Base-by-base conservation (phyloP, 1,140 invertebrate species). In the Formica selysi region DNA sequence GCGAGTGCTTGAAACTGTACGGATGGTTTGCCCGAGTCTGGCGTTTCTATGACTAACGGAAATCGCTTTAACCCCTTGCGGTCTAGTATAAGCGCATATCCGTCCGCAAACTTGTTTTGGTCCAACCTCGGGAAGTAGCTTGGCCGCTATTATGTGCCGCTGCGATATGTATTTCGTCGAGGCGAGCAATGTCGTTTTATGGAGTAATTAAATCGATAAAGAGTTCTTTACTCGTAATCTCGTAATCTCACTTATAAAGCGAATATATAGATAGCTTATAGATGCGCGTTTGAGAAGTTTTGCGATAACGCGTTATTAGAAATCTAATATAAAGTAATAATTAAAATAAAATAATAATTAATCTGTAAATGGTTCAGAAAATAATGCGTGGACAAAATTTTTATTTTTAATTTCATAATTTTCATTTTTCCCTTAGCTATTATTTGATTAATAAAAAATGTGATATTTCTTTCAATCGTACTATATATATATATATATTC, bases 1-100 rank as follows among this genome's bases (percentile, higher is more conserved):
- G 76, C 22, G 71, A 87, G 54, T 86, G 74, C 22, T 44, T 36
- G 59, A 54, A 83, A 78, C 84, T 83, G n/a, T 57, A n/a, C 41
- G 76, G 62, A 80, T 41, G 59, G 78, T 62, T 74, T 83, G 70
- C 51, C 62, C 65, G 38, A 79, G 73, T 85, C 74, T 48, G 62
- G 76, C 51, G 54, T 71, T 79, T 81, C 76, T 64, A 51, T 86
- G 67, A 61, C 76, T 70, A 81, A 86, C 76, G 85, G 76, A 81
- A 86, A 86, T 86, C 85, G 67, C 57, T 86, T 86, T 86, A 86
- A 86, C 78, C 68, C 54, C 54, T 74, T 83, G 79, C 68, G 79
- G 79, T 83, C 29, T 29, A 22, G 57, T 83, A 74, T 83, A 83
- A 83, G 79, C 68, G 68, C 38, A 83, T 83, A 83, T 74, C 79